Conservation (phyloP, 2,113 vertebrate genomes). For the Heterotilapia buettikoferi region DNA sequence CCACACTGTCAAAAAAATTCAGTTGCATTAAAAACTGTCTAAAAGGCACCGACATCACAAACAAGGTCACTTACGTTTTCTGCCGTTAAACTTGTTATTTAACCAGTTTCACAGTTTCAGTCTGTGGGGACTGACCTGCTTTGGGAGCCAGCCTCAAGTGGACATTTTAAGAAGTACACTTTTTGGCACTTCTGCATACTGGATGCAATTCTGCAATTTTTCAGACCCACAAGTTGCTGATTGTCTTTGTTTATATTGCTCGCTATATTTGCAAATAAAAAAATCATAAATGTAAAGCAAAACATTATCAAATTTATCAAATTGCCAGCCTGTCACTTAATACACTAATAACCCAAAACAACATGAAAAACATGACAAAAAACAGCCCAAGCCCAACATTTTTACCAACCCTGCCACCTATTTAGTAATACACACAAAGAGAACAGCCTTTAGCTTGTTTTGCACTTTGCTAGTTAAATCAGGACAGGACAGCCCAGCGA, state of each 20-base stretch:
- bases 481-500: not conserved
- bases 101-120: not conserved
- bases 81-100: not conserved
- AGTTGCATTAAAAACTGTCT: rapidly evolving
- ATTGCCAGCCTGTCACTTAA: not conserved
- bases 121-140: not conserved
- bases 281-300: rapidly evolving
- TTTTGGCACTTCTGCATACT: not conserved
- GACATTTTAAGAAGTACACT: not conserved
- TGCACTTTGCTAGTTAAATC: not conserved
- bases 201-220: rapidly evolving
- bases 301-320: not conserved
- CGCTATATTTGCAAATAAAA: not conserved
- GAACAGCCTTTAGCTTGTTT: not conserved
- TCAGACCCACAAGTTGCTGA: not conserved
- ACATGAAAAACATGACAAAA: not conserved
- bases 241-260: not conserved
- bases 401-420: not conserved
- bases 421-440: not conserved
- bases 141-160: not conserved
- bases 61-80: not conserved
- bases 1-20: not conserved
- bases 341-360: not conserved
- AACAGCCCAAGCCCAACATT: not conserved
- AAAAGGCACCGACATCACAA: not conserved